Evolutionary conservation across 2,113 vertebrate species (phyloP).

Genomic region (Globicephala melas): DNA sequence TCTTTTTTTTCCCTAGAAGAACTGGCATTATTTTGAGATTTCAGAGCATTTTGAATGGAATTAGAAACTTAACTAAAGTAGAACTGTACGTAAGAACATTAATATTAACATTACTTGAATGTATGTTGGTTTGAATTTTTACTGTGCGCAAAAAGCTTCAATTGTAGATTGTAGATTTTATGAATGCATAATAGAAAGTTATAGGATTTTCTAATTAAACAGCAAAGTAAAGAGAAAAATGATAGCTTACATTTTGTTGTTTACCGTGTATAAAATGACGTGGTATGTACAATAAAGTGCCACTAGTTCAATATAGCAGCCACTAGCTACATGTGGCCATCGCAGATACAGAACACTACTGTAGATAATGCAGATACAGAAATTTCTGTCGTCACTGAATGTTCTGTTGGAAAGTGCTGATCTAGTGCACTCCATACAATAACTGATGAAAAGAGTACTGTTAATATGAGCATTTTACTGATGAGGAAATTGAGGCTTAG

Average conservation of each 20-base stretch:
- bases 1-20: background rate
- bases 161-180: background rate
- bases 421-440: background rate
- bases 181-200: background rate
- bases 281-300: background rate
- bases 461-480: background rate
- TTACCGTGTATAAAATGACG: background rate
- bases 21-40: constrained; percentile 34
- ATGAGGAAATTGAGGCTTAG: background rate
- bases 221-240: background rate
- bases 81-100: constrained; percentile 9
- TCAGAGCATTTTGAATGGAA: background rate
- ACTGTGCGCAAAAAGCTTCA: background rate
- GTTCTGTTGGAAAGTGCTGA: background rate
- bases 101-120: background rate
- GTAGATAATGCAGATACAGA: background rate
- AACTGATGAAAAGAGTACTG: background rate
- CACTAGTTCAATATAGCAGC: background rate
- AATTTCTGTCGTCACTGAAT: background rate
- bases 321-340: background rate
- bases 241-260: background rate
- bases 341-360: background rate
- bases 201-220: constrained; percentile 5
- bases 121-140: background rate
- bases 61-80: background rate